Percentiles rank a stretch among this genome's conserved stretches.
These are phyloP conservation scores for Stegophylla sp. DNA, from an alignment of 2,888 invertebrate species.

Conservation along the genomic window DNA sequence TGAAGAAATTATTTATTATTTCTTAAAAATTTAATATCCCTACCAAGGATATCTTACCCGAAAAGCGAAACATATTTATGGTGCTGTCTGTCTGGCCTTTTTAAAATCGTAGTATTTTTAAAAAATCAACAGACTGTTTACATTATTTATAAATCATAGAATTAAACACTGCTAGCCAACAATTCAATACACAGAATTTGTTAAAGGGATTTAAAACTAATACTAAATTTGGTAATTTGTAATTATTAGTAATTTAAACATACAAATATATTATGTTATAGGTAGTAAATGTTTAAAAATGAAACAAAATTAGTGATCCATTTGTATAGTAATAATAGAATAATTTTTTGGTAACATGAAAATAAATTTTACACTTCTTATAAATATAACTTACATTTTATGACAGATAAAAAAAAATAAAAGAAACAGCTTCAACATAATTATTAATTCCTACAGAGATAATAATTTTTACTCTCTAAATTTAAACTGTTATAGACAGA, in stretches of 20 bases:
- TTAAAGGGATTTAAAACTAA: no score
- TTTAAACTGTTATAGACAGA: neutral
- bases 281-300: neutral
- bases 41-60: no score
- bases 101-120: no score
- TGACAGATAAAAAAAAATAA: neutral
- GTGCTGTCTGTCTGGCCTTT: no score
- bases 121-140: no score
- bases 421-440: neutral
- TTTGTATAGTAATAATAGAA: neutral
- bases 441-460: neutral
- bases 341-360: slow-evolving; percentile 4
- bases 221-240: neutral
- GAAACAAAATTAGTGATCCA: neutral
- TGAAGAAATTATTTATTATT: no score
- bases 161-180: no score
- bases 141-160: no score
- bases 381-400: neutral
- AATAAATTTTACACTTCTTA: neutral
- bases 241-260: neutral
- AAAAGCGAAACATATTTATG: no score
- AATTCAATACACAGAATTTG: no score
- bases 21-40: no score
- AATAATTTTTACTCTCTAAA: neutral
- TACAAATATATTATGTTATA: neutral